Percentiles rank a stretch among this genome's conserved stretches.
Evolutionary conservation across 2,797 vertebrate genomes (phyloP).

Genomic region (Sebastes miniatus): DNA sequence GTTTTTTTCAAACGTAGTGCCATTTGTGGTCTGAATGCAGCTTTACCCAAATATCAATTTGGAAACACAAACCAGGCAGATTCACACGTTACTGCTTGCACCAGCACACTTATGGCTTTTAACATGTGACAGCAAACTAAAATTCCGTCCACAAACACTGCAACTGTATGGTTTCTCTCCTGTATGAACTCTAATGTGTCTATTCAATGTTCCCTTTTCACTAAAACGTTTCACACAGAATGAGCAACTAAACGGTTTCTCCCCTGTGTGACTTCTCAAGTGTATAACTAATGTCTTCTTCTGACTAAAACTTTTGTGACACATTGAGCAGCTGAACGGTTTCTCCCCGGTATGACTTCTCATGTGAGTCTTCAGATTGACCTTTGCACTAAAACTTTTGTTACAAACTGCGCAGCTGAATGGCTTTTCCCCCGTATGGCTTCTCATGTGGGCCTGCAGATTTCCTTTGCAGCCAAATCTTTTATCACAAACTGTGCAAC

Average conservation of each 20-base stretch:
- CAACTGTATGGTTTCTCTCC: conserved; percentile 4
- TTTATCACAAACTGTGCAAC: conserved; percentile 6
- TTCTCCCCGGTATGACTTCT: conserved; percentile 1
- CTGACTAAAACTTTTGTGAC: not conserved
- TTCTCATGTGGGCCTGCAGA: not conserved
- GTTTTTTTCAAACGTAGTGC: no score
- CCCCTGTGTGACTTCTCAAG: conserved; percentile 9
- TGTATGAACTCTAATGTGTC: not conserved
- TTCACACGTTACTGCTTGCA: not conserved
- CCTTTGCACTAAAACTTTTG: conserved; percentile 20
- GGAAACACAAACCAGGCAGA: not conserved
- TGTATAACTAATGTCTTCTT: conserved; percentile 12
- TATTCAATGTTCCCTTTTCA: not conserved
- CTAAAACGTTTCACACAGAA: not conserved
- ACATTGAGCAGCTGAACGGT: not conserved
- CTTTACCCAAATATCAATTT: not conserved
- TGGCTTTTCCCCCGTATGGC: not conserved
- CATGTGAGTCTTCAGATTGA: conserved; percentile 4
- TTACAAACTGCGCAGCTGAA: not conserved
- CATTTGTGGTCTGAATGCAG: not conserved
- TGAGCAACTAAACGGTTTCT: conserved; percentile 1
- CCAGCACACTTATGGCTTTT: conserved; percentile 20
- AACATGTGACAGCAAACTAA: conserved; percentile 7
- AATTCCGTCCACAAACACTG: not conserved
- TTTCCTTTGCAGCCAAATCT: conserved; percentile 18